These are phyloP conservation scores for Macropis europaea DNA, from an alignment of 2,888 invertebrate genomes.

Conservation along the genomic window DNA sequence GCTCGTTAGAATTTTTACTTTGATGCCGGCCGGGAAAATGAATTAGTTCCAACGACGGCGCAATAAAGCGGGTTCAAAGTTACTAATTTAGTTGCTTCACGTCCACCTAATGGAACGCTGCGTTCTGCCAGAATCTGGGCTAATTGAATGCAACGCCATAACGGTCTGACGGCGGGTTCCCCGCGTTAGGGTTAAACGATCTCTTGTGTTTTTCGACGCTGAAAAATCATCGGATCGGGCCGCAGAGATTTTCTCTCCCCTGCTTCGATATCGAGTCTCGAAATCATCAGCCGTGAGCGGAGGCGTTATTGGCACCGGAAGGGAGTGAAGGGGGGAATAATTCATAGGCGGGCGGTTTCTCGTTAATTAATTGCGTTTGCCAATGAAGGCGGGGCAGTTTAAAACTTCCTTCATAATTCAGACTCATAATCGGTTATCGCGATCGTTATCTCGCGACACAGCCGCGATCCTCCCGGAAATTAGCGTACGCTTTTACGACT, in stretches of 20 bases:
- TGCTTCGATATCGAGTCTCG: constrained; percentile 59
- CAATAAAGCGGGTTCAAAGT: constrained; percentile 2
- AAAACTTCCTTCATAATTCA: constrained; percentile 69
- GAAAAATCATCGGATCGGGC: constrained; percentile 45
- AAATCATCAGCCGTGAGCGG: constrained; percentile 10
- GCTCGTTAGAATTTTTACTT: not conserved
- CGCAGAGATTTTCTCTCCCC: constrained; percentile 57
- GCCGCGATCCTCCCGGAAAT: constrained; percentile 48
- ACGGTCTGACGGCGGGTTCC: constrained; percentile 43
- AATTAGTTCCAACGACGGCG: not conserved
- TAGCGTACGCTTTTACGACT: constrained; percentile 52
- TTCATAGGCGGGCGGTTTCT: constrained; percentile 60
- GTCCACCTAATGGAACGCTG: constrained; percentile 1
- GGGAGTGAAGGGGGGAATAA: constrained; percentile 53
- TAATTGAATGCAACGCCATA: constrained; percentile 61
- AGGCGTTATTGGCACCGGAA: not conserved
- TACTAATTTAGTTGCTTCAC: constrained; percentile 11
- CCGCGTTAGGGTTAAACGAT: constrained; percentile 64
- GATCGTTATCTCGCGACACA: constrained; percentile 55
- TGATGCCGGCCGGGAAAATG: not conserved
- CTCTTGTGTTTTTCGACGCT: constrained; percentile 64
- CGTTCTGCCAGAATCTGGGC: constrained; percentile 36
- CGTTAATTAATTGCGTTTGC: constrained; percentile 69
- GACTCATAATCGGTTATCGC: constrained; percentile 59
- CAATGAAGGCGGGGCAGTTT: constrained; percentile 66